phyloP scores from a whole-genome alignment of 2,797 vertebrate species.

The Gallirallus australis region DNA sequence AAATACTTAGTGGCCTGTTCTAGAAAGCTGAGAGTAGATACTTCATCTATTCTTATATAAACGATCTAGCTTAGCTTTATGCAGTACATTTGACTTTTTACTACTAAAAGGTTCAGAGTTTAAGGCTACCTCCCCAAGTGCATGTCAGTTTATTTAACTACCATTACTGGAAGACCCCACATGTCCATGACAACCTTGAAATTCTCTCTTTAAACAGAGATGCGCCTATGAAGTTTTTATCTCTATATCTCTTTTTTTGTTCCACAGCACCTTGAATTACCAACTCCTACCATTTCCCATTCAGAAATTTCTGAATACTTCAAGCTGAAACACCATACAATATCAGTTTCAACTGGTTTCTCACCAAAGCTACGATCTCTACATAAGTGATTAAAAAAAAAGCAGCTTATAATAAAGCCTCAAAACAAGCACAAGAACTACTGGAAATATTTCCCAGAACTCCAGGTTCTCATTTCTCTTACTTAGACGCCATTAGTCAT shows the following conservation, averaged over 20 bases:
- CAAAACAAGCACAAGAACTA: not conserved
- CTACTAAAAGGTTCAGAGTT: not conserved
- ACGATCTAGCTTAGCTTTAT: not conserved
- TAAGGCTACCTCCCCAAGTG: not conserved
- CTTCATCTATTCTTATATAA: not conserved
- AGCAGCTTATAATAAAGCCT: not conserved
- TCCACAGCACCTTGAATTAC: not conserved
- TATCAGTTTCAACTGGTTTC: not conserved
- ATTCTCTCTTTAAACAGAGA: not conserved
- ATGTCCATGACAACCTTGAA: not conserved
- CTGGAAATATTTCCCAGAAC: not conserved
- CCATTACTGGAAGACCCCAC: not conserved
- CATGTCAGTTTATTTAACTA: not conserved
- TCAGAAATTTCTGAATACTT: not conserved
- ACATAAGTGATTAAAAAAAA: not conserved
- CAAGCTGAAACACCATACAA: not conserved
- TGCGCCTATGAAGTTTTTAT: not conserved
- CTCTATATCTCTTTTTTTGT: not conserved
- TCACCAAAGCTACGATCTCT: not conserved
- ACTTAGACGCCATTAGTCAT: not conserved
- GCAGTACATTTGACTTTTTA: not conserved
- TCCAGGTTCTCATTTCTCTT: not conserved
- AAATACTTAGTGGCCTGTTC: slow-evolving; percentile 21
- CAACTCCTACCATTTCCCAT: not conserved
- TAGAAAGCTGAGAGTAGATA: not conserved